These are phyloP conservation scores for Sterrhoptilus dennistouni DNA, from an alignment of 2,113 vertebrate species.

Conservation along the genomic window DNA sequence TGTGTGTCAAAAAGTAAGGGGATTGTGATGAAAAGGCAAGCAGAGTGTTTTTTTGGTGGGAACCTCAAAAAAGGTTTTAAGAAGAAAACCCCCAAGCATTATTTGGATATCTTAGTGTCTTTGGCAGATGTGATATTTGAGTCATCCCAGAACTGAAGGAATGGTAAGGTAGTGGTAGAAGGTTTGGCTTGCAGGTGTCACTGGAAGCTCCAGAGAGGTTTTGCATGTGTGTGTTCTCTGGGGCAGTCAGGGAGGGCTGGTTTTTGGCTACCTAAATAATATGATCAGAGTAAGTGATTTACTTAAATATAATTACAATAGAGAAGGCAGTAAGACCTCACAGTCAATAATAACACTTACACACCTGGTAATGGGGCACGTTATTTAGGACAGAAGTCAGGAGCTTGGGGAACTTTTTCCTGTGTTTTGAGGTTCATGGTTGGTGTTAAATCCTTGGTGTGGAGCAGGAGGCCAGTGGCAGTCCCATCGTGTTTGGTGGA, in stretches of 20 bases:
- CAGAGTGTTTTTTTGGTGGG: not conserved
- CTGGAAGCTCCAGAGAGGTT: not conserved
- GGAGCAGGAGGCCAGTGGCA: not conserved
- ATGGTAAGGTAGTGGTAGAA: not conserved
- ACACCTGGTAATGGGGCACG: rapidly evolving
- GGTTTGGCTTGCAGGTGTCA: not conserved
- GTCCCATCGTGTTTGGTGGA: not conserved
- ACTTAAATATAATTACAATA: not conserved
- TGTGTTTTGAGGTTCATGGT: not conserved
- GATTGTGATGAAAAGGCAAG: not conserved
- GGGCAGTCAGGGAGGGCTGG: not conserved
- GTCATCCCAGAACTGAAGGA: not conserved
- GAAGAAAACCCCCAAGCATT: not conserved
- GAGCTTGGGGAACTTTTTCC: not conserved
- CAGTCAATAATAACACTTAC: not conserved
- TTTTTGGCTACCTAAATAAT: not conserved
- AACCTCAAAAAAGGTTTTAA: not conserved
- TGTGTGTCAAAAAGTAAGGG: not conserved
- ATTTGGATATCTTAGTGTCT: not conserved
- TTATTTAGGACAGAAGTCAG: not conserved
- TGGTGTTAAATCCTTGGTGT: not conserved
- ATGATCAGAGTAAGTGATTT: not conserved
- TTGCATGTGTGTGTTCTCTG: rapidly evolving
- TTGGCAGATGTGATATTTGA: not conserved
- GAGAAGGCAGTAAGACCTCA: not conserved